Base-by-base conservation (phyloP, 1,140 invertebrate genomes). In the Zeugodacus cucurbitae region DNA sequence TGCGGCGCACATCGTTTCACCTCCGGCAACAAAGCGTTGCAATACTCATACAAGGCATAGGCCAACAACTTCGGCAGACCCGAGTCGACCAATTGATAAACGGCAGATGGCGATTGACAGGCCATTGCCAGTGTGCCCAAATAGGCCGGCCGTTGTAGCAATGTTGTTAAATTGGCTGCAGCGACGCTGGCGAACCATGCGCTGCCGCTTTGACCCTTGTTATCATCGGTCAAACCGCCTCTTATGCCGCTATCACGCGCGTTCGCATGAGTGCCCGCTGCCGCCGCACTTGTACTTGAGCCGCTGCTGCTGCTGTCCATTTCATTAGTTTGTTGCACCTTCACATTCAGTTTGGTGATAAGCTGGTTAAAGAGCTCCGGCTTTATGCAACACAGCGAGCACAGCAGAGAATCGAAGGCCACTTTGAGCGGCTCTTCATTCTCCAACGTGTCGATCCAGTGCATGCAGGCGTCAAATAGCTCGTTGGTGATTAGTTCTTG, bases 311-410 rank as follows among this genome's bases (percentile, higher is more conserved):
- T 44, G 34, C 20, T 64, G 89, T 96, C 95, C 89, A 96, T 96
- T 8, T 94, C 94, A 95, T 14, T 94, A 93, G 70, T 93, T 94
- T 85, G 93, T 93, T 90, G 94, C 94, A 6, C 94, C 1, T 96
- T 94, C 29, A 98, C 96, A 87, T 96, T 96, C 91, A 98, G 95
- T 91, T 95, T 96, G 90, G 96, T 95, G 32, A 98, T 92, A 11
- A 98, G 93, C 88, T 96, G 94, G 34, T 95, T 95, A 89, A 98
- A 98, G 32, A 97, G 94, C 70, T 96, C 95, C 0, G 97, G 96
- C 89, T 96, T 95, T 44, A 98, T 97, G 91, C 96, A 96, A 92
- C 97, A 98, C 89, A 98, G 94, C 1, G 97, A 96, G 91, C 97
- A 98, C 20, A 98, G 93, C 7, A 98, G 95, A 90, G 96, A 95